These are phyloP conservation scores for Tauraco hartlaubi DNA, from an alignment of 2,797 vertebrate species.

Conservation along the genomic window DNA sequence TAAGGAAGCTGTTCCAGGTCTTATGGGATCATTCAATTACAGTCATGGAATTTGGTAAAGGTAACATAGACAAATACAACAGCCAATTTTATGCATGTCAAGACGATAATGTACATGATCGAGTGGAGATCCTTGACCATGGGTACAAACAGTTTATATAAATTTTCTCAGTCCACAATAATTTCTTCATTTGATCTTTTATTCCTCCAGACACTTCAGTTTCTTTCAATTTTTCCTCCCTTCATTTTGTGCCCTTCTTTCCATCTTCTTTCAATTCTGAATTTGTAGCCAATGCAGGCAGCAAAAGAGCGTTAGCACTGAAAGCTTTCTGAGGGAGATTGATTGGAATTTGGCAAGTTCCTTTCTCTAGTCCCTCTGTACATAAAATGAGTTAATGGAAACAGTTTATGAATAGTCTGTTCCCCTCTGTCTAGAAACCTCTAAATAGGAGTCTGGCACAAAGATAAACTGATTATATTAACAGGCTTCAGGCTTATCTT, in stretches of 20 bases:
- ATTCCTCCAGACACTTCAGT: neutral
- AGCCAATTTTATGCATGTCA: neutral
- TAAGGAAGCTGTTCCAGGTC: neutral
- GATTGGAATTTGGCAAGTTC: neutral
- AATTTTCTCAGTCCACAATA: neutral
- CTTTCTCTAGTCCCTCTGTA: neutral
- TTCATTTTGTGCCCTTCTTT: neutral
- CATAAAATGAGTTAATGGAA: conserved; percentile 26
- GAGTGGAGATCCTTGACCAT: neutral
- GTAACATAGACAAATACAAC: neutral
- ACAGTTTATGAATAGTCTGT: neutral
- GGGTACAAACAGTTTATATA: neutral
- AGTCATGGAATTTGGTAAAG: neutral
- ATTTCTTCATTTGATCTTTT: neutral
- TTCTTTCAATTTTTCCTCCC: neutral
- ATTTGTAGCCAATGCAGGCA: neutral
- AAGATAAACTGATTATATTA: conserved; percentile 16
- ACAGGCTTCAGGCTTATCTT: conserved; percentile 1
- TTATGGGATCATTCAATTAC: neutral
- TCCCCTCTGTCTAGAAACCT: neutral
- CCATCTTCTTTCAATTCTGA: neutral
- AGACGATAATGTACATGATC: neutral
- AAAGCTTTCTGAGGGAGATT: neutral
- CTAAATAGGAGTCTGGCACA: neutral
- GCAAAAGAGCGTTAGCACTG: neutral